Conservation (phyloP, 1,140 invertebrate genomes). For the Lepidurus couesii region DNA sequence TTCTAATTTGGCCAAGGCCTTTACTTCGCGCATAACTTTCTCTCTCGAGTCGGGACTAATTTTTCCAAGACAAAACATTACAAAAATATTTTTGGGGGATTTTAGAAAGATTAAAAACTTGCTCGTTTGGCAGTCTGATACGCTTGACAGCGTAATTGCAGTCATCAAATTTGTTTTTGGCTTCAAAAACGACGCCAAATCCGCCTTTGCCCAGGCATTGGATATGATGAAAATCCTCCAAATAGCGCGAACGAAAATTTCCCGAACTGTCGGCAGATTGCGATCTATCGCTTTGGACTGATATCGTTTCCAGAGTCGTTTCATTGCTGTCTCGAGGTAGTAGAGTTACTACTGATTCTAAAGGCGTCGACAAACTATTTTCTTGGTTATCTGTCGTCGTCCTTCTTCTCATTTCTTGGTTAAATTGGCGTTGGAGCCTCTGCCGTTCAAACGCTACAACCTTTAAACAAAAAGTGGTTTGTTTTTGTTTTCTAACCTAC, state of each 20-base stretch:
- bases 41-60: slow-evolving; percentile 66
- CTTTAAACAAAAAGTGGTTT: background rate
- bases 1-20: slow-evolving; percentile 86
- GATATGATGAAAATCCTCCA: slow-evolving; percentile 78
- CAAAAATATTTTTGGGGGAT: slow-evolving; percentile 5
- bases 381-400: background rate
- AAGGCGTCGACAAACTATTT: background rate
- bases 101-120: slow-evolving; percentile 37
- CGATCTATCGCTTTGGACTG: background rate
- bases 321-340: background rate
- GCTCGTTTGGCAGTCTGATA: slow-evolving; percentile 80
- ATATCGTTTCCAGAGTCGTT: background rate
- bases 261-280: background rate
- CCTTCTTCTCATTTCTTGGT: slow-evolving; percentile 5
- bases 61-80: slow-evolving; percentile 39
- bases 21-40: slow-evolving; percentile 86
- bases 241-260: slow-evolving; percentile 61
- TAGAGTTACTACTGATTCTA: background rate
- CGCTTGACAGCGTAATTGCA: slow-evolving; percentile 92
- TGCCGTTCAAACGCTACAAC: background rate
- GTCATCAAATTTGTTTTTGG: slow-evolving; percentile 89
- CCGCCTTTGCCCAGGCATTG: slow-evolving; percentile 85
- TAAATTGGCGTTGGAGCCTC: background rate
- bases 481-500: background rate
- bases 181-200: slow-evolving; percentile 95